A percentile compares a stretch with the other conserved stretches of the same genome.
phyloP scores from a whole-genome alignment of 2,888 invertebrate species.

The Elegia similella region DNA sequence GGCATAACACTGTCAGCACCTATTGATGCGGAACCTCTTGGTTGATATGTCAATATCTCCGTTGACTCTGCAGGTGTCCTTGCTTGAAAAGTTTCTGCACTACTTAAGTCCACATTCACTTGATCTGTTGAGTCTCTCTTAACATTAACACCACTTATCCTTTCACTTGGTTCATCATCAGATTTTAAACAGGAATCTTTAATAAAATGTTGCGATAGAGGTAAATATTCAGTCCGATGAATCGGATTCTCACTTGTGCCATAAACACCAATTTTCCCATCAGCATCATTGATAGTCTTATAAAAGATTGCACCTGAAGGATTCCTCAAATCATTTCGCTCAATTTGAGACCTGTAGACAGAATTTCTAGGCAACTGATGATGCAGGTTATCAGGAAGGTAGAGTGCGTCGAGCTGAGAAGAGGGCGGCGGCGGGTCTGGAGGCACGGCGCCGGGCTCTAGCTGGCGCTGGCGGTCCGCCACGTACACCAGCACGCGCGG shows the following conservation, averaged over 20 bases:
- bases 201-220: conserved; percentile 50
- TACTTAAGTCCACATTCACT: conserved; percentile 46
- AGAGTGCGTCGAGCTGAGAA: conserved; percentile 45
- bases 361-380: conserved; percentile 51
- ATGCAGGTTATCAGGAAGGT: conserved; percentile 52
- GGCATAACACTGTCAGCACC: conserved; percentile 59
- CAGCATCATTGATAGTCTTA: conserved; percentile 54
- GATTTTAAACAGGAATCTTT: conserved; percentile 53
- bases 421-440: conserved; percentile 47
- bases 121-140: conserved; percentile 54
- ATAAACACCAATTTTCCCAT: conserved; percentile 52
- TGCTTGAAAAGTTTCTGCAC: conserved; percentile 55
- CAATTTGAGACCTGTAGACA: conserved; percentile 47
- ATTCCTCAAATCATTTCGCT: conserved; percentile 49
- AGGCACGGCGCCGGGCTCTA: conserved; percentile 73
- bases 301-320: conserved; percentile 52
- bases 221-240: conserved; percentile 54
- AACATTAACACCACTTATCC: conserved; percentile 35
- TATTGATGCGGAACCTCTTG: conserved; percentile 49
- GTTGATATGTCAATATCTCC: conserved; percentile 58
- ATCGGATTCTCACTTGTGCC: conserved; percentile 44
- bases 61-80: conserved; percentile 51
- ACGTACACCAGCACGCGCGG: conserved; percentile 80
- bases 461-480: conserved; percentile 73
- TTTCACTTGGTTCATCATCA: conserved; percentile 44